Base-by-base conservation (phyloP, 2,113 vertebrate species). In the Hemiscyllium ocellatum region DNA sequence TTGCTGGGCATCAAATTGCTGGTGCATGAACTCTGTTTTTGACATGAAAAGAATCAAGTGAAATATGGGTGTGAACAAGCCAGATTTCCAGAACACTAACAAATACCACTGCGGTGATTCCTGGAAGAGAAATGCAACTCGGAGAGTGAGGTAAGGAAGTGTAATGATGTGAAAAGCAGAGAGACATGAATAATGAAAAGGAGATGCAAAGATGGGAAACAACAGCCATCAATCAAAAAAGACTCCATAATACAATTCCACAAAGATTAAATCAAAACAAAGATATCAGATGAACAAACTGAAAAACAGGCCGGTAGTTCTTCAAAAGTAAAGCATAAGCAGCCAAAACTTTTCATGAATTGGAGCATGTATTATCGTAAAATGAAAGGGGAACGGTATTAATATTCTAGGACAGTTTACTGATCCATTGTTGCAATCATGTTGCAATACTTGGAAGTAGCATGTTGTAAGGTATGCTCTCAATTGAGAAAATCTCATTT, bases 101-200 rank as follows among this genome's bases (percentile, higher is more conserved):
- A 66, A 93, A 93, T 93, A 37, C 20, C 89, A 37, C n/a, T 3
- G 89, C 61, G 66, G 61, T 24, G 61, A 66, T 66, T 93, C 61
- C 33, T 66, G 61, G 61, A 93, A 37, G 61, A 93, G 17, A 61
- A 66, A 93, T 24, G 61, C 89, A 93, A 93, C 61, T 93, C 19
- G 87, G 52, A 33, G 87, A 90, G 26, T n/a, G 56, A 93, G 89
- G 89, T 93, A 93, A 66, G 89, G 89, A 93, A 93, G 89, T 66
- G 61, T 93, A 93, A 93, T 68, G 89, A 93, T 66, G 89, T 93
- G 61, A 93, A 68, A 68, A 66, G 56, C 61, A 37, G 89, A 93
- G 89, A 66, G 89, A 93, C 89, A 93, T 93, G 89, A 93, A 93
- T 93, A 93, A 93, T 93, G 89, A 66, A 93, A 61, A 93, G 89